Evolutionary conservation across 2,888 invertebrate genomes (phyloP).

Genomic region (Gasteruption jaculator): DNA sequence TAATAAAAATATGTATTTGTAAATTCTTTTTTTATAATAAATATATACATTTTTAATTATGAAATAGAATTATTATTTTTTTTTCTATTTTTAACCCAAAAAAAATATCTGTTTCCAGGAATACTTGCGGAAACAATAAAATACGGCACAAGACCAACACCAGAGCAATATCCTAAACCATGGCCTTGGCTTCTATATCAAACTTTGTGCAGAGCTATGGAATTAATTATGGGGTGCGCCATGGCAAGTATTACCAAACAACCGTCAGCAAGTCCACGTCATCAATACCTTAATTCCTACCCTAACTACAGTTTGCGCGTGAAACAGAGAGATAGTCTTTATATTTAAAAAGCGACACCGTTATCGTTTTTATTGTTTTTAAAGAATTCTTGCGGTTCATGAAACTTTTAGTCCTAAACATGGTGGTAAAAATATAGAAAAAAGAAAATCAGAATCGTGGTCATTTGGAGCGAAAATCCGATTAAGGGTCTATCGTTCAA

Average conservation of each 20-base stretch:
- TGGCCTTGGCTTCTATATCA: slow-evolving; percentile 59
- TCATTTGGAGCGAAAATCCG: too few relatives aligned
- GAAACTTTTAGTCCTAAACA: too few relatives aligned
- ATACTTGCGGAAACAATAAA: slow-evolving; percentile 36
- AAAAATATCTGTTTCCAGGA: slow-evolving; percentile 26
- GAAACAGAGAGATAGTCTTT: slow-evolving; percentile 47
- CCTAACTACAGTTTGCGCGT: slow-evolving; percentile 46
- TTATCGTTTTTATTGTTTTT: slow-evolving; percentile 12
- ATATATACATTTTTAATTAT: slow-evolving; percentile 2
- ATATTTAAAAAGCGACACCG: slow-evolving; percentile 41
- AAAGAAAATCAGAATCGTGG: too few relatives aligned
- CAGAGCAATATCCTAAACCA: slow-evolving; percentile 41
- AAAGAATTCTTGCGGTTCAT: too few relatives aligned
- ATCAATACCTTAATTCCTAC: slow-evolving; percentile 44
- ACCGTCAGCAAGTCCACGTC: slow-evolving; percentile 51
- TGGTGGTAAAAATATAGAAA: too few relatives aligned
- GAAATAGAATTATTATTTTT: not conserved
- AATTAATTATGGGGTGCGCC: slow-evolving; percentile 54
- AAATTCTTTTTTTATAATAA: not conserved
- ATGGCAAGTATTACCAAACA: slow-evolving; percentile 58
- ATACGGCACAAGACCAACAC: slow-evolving; percentile 30
- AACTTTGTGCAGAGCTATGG: slow-evolving; percentile 53
- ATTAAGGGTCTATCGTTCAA: too few relatives aligned
- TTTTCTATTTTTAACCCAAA: slow-evolving; percentile 1
- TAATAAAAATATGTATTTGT: not conserved